Conservation (phyloP, 2,113 vertebrate species). For the Sturnira hondurensis region DNA sequence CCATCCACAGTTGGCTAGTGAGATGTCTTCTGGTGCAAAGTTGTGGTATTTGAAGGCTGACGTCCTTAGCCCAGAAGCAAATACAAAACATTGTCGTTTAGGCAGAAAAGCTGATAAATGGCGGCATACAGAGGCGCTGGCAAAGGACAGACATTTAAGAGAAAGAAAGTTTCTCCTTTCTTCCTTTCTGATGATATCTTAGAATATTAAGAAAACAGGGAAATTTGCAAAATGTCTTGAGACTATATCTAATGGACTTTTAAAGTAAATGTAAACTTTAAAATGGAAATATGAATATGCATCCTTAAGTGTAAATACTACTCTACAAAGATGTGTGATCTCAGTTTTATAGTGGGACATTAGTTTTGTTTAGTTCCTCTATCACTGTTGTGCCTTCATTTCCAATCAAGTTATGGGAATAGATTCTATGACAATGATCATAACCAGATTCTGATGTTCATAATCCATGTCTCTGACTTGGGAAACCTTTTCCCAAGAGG, state of each 20-base stretch:
- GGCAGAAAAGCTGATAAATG: not conserved
- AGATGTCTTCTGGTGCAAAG: not conserved
- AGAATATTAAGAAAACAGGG: not conserved
- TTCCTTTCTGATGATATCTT: not conserved
- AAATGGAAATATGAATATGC: not conserved
- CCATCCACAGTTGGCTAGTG: not conserved
- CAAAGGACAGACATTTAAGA: not conserved
- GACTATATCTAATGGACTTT: not conserved
- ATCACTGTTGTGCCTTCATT: not conserved
- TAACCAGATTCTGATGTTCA: not conserved
- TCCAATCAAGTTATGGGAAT: not conserved
- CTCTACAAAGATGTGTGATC: not conserved
- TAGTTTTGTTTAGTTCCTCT: not conserved
- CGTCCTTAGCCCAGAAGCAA: not conserved
- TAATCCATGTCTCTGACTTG: not conserved
- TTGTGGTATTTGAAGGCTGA: not conserved
- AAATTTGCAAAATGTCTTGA: not conserved
- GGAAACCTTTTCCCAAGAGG: not conserved
- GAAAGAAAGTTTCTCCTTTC: not conserved
- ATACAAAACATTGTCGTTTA: not conserved
- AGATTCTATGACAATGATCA: not conserved
- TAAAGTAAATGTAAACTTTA: conserved; percentile 10
- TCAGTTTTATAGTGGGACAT: not conserved
- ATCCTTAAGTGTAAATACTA: not conserved
- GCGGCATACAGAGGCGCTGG: not conserved